Conservation (phyloP, 2,113 vertebrate species). For the Mustela lutreola region DNA sequence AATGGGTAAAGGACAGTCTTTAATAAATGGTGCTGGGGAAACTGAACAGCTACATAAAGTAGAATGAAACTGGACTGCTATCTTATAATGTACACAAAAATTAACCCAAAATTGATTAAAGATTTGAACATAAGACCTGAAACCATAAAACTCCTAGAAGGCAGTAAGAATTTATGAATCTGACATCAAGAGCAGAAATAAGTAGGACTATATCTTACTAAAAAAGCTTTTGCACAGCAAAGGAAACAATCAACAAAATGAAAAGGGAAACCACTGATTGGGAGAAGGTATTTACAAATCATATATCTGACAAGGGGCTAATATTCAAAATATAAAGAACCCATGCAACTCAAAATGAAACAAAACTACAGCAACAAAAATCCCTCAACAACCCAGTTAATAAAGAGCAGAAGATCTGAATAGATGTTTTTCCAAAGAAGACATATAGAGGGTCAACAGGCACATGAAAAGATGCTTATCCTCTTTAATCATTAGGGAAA, state of each 20-base stretch:
- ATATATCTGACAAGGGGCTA: background rate
- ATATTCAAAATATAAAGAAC: background rate
- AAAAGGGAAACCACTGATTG: background rate
- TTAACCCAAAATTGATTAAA: background rate
- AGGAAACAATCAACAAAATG: background rate
- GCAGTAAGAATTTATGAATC: background rate
- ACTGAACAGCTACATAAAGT: background rate
- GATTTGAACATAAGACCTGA: background rate
- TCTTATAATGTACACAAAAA: background rate
- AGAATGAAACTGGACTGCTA: background rate
- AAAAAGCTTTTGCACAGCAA: background rate
- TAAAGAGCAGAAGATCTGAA: background rate
- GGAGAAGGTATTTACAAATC: background rate
- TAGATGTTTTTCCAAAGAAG: background rate
- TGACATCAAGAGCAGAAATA: background rate
- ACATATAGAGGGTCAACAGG: background rate
- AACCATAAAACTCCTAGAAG: background rate
- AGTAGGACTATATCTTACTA: background rate
- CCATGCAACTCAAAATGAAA: background rate
- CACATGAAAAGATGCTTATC: background rate
- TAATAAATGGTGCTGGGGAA: background rate
- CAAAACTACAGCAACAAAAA: background rate
- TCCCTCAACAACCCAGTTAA: background rate
- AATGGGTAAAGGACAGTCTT: background rate
- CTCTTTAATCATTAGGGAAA: background rate